Conservation (phyloP, 2,113 vertebrate genomes). For the Rhinopomastus cyanomelas region DNA sequence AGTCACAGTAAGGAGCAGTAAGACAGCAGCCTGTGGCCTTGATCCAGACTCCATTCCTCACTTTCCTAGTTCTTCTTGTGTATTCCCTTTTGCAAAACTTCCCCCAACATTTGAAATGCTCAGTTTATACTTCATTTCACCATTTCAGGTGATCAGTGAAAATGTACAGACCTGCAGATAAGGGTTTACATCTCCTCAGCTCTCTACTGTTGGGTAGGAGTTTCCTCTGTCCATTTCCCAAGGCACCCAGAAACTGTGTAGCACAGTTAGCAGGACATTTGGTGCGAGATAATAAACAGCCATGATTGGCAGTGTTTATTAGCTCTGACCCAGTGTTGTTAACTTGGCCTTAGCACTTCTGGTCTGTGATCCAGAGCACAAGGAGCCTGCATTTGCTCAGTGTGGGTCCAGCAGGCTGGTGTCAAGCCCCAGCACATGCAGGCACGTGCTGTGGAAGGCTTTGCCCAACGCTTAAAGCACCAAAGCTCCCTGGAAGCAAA, state of each 20-base stretch:
- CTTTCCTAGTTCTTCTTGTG: neutral
- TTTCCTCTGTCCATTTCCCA: neutral
- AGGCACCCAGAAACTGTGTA: neutral
- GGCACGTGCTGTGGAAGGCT: fast-evolving
- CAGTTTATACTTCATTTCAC: neutral
- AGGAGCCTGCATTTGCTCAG: neutral
- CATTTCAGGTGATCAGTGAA: neutral
- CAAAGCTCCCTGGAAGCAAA: neutral
- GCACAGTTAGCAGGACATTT: neutral
- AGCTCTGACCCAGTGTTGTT: neutral
- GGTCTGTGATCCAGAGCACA: neutral
- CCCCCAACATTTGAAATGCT: neutral
- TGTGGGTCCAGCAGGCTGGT: neutral
- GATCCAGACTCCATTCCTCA: neutral
- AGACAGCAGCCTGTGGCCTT: neutral
- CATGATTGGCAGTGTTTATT: neutral
- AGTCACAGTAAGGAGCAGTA: neutral
- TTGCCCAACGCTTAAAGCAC: neutral
- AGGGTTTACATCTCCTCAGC: neutral
- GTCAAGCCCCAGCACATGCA: neutral
- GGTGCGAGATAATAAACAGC: neutral
- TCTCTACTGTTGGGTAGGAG: neutral
- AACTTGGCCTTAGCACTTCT: neutral
- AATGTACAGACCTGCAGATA: neutral
- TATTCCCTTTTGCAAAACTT: neutral